phyloP scores from a whole-genome alignment of 2,113 vertebrate genomes.

The Chitala chitala region DNA sequence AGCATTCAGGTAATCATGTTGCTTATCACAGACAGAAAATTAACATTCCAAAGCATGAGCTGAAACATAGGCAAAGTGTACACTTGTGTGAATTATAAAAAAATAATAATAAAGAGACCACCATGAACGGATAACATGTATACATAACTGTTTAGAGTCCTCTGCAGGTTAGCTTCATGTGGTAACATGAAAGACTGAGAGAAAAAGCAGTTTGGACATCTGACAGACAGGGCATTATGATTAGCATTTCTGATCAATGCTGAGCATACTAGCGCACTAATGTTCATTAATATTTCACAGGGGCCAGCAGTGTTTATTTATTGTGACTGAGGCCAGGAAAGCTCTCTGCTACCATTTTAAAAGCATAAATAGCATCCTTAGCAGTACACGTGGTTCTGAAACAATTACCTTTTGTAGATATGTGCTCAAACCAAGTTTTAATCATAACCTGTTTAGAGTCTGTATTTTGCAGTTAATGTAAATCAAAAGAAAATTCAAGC shows the following conservation, averaged over 20 bases:
- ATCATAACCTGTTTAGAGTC: too few species aligned
- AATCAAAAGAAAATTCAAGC: too few species aligned
- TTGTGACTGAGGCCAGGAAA: background rate
- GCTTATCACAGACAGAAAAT: too few species aligned
- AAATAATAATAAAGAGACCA: background rate
- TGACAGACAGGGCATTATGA: background rate
- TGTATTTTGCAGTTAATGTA: too few species aligned
- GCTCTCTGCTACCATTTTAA: background rate
- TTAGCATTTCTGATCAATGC: background rate
- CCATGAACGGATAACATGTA: too few species aligned
- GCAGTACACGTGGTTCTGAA: background rate
- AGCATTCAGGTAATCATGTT: too few species aligned
- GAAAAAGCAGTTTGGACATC: background rate
- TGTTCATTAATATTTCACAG: slow-evolving; percentile 15
- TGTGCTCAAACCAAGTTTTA: background rate
- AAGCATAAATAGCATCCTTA: background rate
- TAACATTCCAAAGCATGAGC: too few species aligned
- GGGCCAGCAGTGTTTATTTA: background rate
- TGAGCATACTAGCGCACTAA: background rate
- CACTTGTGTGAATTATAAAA: background rate
- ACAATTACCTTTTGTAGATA: background rate
- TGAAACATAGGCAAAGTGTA: too few species aligned
- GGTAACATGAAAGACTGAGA: background rate
- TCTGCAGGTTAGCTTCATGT: background rate
- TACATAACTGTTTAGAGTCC: background rate